phyloP scores from a whole-genome alignment of 2,888 invertebrate genomes.

The Meghimatium bilineatum region DNA sequence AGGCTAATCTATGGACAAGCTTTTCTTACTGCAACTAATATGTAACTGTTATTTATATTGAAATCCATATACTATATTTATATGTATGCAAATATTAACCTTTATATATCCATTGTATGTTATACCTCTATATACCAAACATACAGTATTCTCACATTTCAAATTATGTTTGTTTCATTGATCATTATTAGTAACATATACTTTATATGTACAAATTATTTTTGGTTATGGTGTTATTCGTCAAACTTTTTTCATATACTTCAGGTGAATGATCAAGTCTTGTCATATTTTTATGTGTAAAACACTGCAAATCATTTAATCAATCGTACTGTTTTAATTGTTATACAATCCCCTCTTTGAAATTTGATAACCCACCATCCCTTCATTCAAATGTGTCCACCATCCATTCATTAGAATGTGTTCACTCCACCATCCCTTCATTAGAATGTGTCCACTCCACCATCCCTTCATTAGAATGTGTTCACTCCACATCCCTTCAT shows the following conservation, averaged over 20 bases:
- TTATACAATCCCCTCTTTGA: no score
- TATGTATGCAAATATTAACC: slow-evolving; percentile 1
- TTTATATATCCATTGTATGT: slow-evolving; percentile 4
- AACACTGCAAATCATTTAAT: no score
- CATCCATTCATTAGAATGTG: no score
- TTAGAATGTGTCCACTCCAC: no score
- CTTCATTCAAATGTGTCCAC: no score
- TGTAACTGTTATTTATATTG: not conserved
- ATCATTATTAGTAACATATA: not conserved
- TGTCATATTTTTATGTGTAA: no score
- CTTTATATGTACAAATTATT: not conserved
- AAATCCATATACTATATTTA: slow-evolving; percentile 17
- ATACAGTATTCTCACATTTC: not conserved
- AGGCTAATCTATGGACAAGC: not conserved
- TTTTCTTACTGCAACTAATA: not conserved
- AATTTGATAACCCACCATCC: no score
- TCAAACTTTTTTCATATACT: no score
- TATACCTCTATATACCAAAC: not conserved
- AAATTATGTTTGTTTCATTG: not conserved
- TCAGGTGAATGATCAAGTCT: no score
- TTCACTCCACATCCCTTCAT: no score
- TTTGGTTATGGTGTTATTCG: not conserved
- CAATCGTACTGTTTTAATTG: not conserved
- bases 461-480: no score
- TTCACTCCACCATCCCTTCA: no score